These are phyloP conservation scores for Myocastor coypus DNA, from an alignment of 2,113 vertebrate genomes.

Conservation along the genomic window DNA sequence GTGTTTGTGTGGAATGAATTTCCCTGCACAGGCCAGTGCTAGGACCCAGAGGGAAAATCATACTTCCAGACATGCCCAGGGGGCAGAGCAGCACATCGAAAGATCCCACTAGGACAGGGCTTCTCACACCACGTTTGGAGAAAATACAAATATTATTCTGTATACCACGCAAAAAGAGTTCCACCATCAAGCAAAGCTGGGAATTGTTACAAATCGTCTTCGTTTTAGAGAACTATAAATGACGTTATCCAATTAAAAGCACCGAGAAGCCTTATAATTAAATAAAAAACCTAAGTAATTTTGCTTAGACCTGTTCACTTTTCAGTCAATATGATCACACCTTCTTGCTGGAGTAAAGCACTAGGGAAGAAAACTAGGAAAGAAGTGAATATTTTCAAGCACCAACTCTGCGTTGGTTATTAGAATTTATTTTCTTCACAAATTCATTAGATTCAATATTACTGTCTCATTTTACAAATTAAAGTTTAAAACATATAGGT, in stretches of 20 bases:
- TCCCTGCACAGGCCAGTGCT: constrained; percentile 35
- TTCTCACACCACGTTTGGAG: constrained; percentile 42
- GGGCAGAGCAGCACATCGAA: constrained; percentile 7
- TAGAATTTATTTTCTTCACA: constrained; percentile 32
- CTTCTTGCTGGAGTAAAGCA: constrained; percentile 33
- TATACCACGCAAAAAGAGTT: constrained; percentile 13
- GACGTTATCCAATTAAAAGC: constrained; percentile 4
- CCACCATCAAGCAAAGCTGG: constrained; percentile 51
- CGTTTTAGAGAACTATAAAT: constrained; percentile 44
- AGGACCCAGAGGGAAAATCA: constrained; percentile 53
- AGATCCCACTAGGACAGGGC: constrained; percentile 40
- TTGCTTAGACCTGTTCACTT: constrained; percentile 38
- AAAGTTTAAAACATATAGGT: constrained; percentile 33
- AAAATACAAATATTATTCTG: constrained; percentile 56
- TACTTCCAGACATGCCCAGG: constrained; percentile 58
- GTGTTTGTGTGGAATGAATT: constrained; percentile 54
- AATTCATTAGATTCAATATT: background rate
- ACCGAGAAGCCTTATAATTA: constrained; percentile 28
- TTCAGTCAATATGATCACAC: constrained; percentile 22
- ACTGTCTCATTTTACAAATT: constrained; percentile 2
- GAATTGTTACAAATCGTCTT: constrained; percentile 31
- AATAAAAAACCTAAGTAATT: constrained; percentile 31
- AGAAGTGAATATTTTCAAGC: constrained; percentile 27
- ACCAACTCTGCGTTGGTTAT: constrained; percentile 25
- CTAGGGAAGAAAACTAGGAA: background rate